Conservation (phyloP, 2,113 vertebrate species). For the Aythya baeri region DNA sequence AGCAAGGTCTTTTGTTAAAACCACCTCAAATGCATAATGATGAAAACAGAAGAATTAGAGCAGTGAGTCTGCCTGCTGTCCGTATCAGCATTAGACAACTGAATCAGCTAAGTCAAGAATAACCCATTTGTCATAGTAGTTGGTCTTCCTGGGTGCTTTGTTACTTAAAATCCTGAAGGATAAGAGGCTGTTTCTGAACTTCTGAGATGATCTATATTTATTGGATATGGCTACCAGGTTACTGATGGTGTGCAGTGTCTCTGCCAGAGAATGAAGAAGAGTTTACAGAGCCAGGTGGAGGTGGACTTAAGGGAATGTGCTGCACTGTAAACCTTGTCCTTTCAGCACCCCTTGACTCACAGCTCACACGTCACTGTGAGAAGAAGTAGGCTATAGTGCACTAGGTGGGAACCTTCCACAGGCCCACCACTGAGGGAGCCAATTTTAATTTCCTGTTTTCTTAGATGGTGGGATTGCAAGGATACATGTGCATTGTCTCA, state of each 20-base stretch:
- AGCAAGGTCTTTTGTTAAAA: not conserved
- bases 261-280: not conserved
- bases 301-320: not conserved
- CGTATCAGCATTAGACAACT: not conserved
- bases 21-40: not conserved
- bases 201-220: not conserved
- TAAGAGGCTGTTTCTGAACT: not conserved
- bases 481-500: not conserved
- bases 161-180: not conserved
- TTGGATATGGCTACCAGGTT: not conserved
- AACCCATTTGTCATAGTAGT: not conserved
- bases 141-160: not conserved
- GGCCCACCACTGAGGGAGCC: not conserved
- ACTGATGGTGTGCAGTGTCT: not conserved
- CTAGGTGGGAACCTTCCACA: not conserved
- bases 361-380: not conserved
- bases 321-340: not conserved
- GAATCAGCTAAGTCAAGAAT: not conserved
- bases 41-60: not conserved
- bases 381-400: not conserved
- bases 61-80: not conserved
- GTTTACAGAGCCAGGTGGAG: not conserved
- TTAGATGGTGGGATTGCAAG: not conserved
- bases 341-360: not conserved
- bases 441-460: conserved; percentile 33